Percentiles rank a stretch among this genome's conserved stretches.
These are phyloP conservation scores for Phaenicophaeus curvirostris DNA, from an alignment of 2,797 vertebrate species.

Conservation along the genomic window DNA sequence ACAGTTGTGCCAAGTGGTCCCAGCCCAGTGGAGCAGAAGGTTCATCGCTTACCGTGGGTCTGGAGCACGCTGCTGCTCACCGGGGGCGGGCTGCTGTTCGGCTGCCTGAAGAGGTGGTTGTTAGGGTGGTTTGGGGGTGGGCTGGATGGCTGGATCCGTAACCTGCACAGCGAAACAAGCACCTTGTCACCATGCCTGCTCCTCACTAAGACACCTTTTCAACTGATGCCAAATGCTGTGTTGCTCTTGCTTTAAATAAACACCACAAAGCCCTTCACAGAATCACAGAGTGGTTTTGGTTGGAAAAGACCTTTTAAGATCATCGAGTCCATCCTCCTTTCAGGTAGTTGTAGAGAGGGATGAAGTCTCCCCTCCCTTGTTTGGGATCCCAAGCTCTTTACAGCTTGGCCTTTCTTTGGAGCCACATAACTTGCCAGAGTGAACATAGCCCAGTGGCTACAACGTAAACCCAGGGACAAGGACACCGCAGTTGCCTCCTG, in stretches of 20 bases:
- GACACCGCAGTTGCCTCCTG: too few species aligned
- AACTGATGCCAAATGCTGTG: rapidly evolving
- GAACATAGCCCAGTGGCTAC: background rate
- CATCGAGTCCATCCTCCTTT: too few species aligned
- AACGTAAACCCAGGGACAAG: too few species aligned
- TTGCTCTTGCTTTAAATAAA: background rate
- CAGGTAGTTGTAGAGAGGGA: too few species aligned
- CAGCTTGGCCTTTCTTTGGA: background rate
- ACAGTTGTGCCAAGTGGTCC: rapidly evolving
- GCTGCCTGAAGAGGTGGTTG: conserved; percentile 95
- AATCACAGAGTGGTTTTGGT: too few species aligned
- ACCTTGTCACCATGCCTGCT: background rate
- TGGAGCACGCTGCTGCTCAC: conserved; percentile 88
- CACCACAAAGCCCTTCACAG: background rate
- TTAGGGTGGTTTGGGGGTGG: conserved; percentile 96
- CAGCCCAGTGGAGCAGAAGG: background rate
- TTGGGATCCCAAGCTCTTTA: background rate
- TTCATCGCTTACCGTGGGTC: conserved; percentile 84
- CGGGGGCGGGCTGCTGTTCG: conserved; percentile 92
- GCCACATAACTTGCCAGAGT: background rate
- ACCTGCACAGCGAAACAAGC: conserved; percentile 78
- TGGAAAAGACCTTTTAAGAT: too few species aligned
- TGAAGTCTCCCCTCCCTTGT: too few species aligned
- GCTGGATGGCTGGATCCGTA: conserved; percentile 96
- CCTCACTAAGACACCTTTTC: background rate